A percentile compares a stretch with the other conserved stretches of the same genome.
Evolutionary conservation across 1,140 invertebrate species (phyloP).

Genomic region (Bradynema listronoti): DNA sequence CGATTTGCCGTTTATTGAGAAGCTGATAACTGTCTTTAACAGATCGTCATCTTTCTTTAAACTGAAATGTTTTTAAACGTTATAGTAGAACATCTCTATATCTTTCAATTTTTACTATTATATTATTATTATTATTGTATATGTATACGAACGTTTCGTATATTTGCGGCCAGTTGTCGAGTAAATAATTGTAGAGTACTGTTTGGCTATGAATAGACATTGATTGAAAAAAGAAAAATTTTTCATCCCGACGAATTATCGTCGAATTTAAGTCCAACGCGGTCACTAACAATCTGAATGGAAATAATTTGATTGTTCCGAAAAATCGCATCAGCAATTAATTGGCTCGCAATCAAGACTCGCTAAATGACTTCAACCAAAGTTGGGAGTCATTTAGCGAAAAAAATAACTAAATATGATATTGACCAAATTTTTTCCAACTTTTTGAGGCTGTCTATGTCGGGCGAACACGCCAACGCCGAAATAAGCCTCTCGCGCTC

Average conservation of each 20-base stretch:
- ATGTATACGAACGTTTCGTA: conserved; percentile 39
- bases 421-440: too few relatives aligned
- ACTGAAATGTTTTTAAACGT: too few relatives aligned
- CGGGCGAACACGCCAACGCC: conserved; percentile 42
- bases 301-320: background rate
- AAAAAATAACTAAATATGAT: too few relatives aligned
- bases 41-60: conserved; percentile 49
- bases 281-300: conserved; percentile 38
- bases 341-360: too few relatives aligned
- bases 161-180: conserved; percentile 46
- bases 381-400: too few relatives aligned
- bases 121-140: too few relatives aligned
- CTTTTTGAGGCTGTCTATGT: conserved; percentile 42
- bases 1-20: conserved; percentile 36
- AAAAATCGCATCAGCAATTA: too few relatives aligned
- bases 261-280: conserved; percentile 43
- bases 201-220: conserved; percentile 33
- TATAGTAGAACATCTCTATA: too few relatives aligned
- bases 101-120: too few relatives aligned
- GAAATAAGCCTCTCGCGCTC: conserved; percentile 46
- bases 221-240: conserved; percentile 34
- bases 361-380: too few relatives aligned
- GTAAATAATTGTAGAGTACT: conserved; percentile 43
- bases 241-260: conserved; percentile 48
- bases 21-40: conserved; percentile 26